Evolutionary conservation across 1,140 invertebrate species (phyloP), one percentile per base, ranked within the genome.

Genomic region (Monochamus saltuarius): DNA sequence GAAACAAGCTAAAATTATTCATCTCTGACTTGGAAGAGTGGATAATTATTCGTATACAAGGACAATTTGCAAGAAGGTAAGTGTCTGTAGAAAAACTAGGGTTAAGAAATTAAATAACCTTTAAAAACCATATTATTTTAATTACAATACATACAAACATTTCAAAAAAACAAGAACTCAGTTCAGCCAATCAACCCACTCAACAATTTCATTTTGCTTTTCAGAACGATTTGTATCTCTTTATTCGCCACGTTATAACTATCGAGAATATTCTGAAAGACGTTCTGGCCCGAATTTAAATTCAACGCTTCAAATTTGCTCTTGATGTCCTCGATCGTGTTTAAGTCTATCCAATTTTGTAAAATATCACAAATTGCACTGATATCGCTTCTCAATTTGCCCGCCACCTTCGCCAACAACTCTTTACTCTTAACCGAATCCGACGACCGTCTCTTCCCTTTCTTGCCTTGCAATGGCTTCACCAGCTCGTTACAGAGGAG

Each of bases 151-250:
- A 37, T 56, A 63, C 59, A 64, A 54, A 56, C 49, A 36, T 39
- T 37, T 47, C 53, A 45, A 53, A 47, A 59, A 52, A n/a, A n/a
- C n/a, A n/a, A 46, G 34, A 47, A 35, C 19, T 37, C 46, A 34
- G 45, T 49, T 55, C 55, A 61, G 42, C 45, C 29, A 13, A 35
- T n/a, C 55, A 62, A 45, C 42, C 40, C 42, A 54, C 46, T 61
- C 38, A 72, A 56, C 43, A 68, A 56, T 64, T 66, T 70, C 42
- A 65, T 49, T 64, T 73, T 74, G 56, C 47, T 66, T 35, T 68
- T 68, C 40, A 74, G 55, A 39, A 74, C 53, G 43, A 52, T 53
- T 55, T 69, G 66, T 14, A 74, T 64, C 40, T 72, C 69, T 39
- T 66, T 71, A 52, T 63, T 55, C 19, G 72, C 64, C 6, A 58